Evolutionary conservation across 2,888 invertebrate genomes (phyloP).

Genomic region (Venusia cambrica): DNA sequence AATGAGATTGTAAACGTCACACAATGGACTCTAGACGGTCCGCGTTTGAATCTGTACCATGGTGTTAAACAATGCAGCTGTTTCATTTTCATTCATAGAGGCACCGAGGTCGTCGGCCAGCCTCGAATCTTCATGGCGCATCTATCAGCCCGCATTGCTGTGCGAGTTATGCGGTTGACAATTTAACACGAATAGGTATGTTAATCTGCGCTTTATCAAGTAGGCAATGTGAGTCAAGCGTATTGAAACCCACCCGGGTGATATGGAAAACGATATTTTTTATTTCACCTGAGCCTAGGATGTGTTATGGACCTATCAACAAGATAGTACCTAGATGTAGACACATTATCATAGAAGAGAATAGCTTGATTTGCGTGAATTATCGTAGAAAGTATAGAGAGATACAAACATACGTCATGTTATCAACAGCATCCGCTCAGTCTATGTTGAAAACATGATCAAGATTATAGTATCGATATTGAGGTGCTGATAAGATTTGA

Average conservation of each 20-base stretch:
- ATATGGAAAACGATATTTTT: no score
- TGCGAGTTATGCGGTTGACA: slow-evolving; percentile 21
- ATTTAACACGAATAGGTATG: no score
- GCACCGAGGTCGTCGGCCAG: slow-evolving; percentile 37
- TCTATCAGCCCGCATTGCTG: slow-evolving; percentile 24
- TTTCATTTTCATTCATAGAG: slow-evolving; percentile 37
- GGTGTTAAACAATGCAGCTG: slow-evolving; percentile 40
- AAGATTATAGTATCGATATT: slow-evolving; percentile 8
- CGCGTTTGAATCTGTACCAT: slow-evolving; percentile 42
- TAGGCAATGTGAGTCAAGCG: no score
- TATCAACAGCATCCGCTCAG: neutral
- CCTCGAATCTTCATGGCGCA: slow-evolving; percentile 15
- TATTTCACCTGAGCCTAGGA: no score
- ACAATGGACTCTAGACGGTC: slow-evolving; percentile 34
- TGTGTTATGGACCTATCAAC: no score
- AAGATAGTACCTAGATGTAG: no score
- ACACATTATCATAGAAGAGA: no score
- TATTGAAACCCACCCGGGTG: no score
- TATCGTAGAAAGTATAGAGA: no score
- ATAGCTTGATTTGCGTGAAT: no score
- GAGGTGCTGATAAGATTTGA: slow-evolving; percentile 11
- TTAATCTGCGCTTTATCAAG: no score
- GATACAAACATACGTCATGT: neutral
- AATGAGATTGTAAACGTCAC: slow-evolving; percentile 33
- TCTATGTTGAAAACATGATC: slow-evolving; percentile 2